Conservation (phyloP, 23 tunicate genomes). For the Ciona savignyi region DNA sequence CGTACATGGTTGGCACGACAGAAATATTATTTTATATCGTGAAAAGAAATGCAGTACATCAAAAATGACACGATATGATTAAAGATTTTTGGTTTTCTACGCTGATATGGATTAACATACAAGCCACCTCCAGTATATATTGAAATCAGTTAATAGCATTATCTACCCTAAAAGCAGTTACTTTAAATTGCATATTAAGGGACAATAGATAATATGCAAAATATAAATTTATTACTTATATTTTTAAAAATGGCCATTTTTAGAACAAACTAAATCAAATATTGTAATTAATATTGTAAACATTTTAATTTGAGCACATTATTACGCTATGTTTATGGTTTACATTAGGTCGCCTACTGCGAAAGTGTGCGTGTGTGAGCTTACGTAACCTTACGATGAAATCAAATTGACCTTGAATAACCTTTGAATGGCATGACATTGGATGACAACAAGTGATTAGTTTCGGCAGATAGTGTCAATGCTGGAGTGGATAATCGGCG, state of each 20-base stretch:
- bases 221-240: too few species aligned
- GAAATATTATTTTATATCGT: neutral
- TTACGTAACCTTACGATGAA: too few species aligned
- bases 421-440: neutral
- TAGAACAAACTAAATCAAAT: neutral
- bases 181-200: too few species aligned
- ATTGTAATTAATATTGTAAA: too few species aligned
- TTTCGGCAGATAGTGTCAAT: conserved; percentile 39
- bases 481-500: conserved; percentile 40
- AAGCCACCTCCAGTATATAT: neutral
- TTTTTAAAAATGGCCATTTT: neutral
- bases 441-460: neutral
- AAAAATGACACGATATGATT: neutral
- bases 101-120: neutral
- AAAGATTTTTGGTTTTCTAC: neutral
- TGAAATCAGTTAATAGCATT: neutral
- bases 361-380: too few species aligned
- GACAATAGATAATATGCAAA: too few species aligned
- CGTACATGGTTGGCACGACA: neutral
- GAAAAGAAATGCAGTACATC: neutral
- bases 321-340: too few species aligned
- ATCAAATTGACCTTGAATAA: neutral
- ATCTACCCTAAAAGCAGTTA: too few species aligned
- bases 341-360: too few species aligned
- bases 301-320: neutral